Conservation (phyloP, 2,113 vertebrate genomes). For the Sigmodon hispidus region DNA sequence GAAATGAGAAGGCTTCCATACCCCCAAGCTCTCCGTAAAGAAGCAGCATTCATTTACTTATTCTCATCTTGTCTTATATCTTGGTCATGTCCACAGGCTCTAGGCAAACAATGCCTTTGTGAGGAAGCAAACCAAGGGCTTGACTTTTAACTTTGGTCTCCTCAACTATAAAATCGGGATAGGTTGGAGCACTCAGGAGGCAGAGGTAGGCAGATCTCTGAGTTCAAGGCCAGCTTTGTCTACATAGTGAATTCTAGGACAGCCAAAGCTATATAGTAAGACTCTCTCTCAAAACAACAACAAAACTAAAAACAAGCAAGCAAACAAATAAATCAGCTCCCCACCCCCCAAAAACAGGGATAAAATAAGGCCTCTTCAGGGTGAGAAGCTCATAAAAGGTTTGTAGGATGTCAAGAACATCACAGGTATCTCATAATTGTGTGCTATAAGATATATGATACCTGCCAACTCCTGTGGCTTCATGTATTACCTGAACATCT, state of each 20-base stretch:
- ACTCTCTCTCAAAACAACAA: not conserved
- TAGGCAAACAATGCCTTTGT: not conserved
- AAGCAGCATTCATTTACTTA: not conserved
- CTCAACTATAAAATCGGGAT: not conserved
- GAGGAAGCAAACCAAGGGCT: slow-evolving; percentile 7
- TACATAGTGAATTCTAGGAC: not conserved
- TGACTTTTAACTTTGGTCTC: not conserved
- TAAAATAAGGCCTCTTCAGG: not conserved
- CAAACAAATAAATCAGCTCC: not conserved
- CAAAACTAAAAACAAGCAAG: not conserved
- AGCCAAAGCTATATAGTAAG: not conserved
- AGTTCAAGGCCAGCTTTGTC: not conserved
- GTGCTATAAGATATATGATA: not conserved
- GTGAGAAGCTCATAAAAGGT: not conserved
- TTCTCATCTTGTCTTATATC: not conserved
- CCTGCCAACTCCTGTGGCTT: not conserved
- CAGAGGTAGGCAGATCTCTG: not conserved
- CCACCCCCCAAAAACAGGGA: not conserved
- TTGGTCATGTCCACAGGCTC: not conserved
- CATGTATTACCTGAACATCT: not conserved
- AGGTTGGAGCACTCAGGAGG: not conserved
- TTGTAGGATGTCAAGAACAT: not conserved
- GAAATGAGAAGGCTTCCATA: not conserved
- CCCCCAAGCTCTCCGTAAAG: not conserved
- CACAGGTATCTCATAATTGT: not conserved